A percentile compares a stretch with the other conserved stretches of the same genome.
Evolutionary conservation across 2,113 vertebrate genomes (phyloP).

Genomic region (Oxyura jamaicensis): DNA sequence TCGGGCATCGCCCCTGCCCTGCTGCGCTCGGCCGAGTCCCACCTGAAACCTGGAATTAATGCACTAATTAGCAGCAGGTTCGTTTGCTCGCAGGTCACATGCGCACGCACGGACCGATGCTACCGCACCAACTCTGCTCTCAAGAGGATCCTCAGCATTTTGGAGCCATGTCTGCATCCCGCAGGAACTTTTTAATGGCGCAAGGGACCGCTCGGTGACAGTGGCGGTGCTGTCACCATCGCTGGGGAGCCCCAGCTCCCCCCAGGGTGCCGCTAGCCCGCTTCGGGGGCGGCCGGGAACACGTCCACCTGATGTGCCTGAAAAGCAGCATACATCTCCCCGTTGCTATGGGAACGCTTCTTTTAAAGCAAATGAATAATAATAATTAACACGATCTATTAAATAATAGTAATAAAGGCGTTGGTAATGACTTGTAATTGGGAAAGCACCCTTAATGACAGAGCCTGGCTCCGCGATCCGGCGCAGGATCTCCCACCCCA

Average conservation of each 20-base stretch:
- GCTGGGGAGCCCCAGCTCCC: background rate
- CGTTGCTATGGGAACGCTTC: constrained; percentile 30
- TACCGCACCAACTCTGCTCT: background rate
- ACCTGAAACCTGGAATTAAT: background rate
- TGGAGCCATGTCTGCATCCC: background rate
- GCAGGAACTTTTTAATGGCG: background rate
- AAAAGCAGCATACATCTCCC: background rate
- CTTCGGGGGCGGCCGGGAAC: background rate
- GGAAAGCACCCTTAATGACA: background rate
- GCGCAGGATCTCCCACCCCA: fast-evolving
- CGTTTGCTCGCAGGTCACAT: background rate
- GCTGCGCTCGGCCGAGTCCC: background rate
- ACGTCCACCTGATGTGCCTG: background rate
- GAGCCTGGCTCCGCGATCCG: fast-evolving
- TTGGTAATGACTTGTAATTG: constrained; percentile 20
- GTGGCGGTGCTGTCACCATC: background rate
- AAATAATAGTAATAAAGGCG: constrained; percentile 33
- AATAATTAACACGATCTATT: constrained; percentile 10
- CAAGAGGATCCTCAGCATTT: background rate
- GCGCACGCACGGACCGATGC: fast-evolving
- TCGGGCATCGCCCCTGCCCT: background rate
- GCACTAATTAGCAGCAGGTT: background rate
- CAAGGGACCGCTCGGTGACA: background rate
- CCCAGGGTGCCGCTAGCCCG: background rate
- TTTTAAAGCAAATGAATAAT: constrained; percentile 46